Percentiles rank a stretch among this genome's conserved stretches.
phyloP scores from a whole-genome alignment of 2,888 invertebrate genomes.

The Plagiodera versicolora region DNA sequence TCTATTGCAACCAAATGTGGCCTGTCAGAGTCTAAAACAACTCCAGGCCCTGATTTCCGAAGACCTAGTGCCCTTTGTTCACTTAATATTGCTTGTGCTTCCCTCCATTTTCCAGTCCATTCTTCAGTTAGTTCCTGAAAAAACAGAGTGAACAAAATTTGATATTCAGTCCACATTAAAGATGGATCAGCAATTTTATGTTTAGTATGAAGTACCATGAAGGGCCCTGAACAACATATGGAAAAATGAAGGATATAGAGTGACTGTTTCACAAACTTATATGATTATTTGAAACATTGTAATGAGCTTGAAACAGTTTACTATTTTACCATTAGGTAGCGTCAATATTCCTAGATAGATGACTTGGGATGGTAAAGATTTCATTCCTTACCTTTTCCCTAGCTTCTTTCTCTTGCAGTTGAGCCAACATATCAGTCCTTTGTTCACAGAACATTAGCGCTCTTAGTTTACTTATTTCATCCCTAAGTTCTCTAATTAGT shows the following conservation, averaged over 20 bases:
- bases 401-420: conserved; percentile 87
- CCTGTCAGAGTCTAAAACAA: conserved; percentile 86
- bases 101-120: conserved; percentile 93
- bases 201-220: too few relatives aligned
- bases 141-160: neutral
- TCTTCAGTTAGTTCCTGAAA: conserved; percentile 72
- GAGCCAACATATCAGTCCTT: conserved; percentile 69
- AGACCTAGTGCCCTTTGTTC: conserved; percentile 86
- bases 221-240: too few relatives aligned
- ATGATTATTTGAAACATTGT: too few relatives aligned
- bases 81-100: conserved; percentile 83
- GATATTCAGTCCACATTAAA: too few relatives aligned
- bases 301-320: too few relatives aligned
- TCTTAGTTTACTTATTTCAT: conserved; percentile 82
- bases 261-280: too few relatives aligned
- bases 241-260: too few relatives aligned
- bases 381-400: conserved; percentile 72
- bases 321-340: too few relatives aligned
- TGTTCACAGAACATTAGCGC: conserved; percentile 70
- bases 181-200: too few relatives aligned
- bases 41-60: conserved; percentile 84
- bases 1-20: conserved; percentile 92
- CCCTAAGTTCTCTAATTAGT: conserved; percentile 79
- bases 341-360: too few relatives aligned
- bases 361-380: too few relatives aligned